Percentiles rank a stretch among this genome's conserved stretches.
Evolutionary conservation across 37 sponge, comb jelly and placozoan species (phyloP).

Genomic region (Ianthella basta): DNA sequence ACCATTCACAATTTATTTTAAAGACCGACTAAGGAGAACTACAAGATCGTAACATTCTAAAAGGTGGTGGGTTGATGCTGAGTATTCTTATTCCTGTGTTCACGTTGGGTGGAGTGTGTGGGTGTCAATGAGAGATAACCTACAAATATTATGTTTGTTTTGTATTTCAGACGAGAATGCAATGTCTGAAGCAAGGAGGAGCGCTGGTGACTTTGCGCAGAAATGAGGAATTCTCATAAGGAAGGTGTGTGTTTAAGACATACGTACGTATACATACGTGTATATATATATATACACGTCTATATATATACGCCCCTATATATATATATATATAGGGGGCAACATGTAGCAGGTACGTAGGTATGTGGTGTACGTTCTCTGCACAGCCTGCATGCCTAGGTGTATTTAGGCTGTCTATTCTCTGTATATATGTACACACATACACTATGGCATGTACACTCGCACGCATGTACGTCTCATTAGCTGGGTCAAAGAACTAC

Average conservation of each 20-base stretch:
- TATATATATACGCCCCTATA: too few relatives aligned
- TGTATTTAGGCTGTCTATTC: too few relatives aligned
- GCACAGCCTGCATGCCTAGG: too few relatives aligned
- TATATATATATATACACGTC: too few relatives aligned
- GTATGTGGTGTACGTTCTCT: too few relatives aligned
- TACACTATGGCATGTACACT: not conserved
- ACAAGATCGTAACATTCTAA: constrained; percentile 69
- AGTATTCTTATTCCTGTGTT: not conserved
- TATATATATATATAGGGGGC: too few relatives aligned
- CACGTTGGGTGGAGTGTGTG: too few relatives aligned
- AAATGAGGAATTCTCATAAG: constrained; percentile 22
- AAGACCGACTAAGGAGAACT: constrained; percentile 74
- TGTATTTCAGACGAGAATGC: not conserved
- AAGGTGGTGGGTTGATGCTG: constrained; percentile 36
- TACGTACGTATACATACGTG: too few relatives aligned
- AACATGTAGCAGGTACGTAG: too few relatives aligned
- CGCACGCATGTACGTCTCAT: not conserved
- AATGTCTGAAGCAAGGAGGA: constrained; percentile 1
- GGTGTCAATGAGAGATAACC: too few relatives aligned
- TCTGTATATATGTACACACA: not conserved
- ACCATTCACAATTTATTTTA: constrained; percentile 63
- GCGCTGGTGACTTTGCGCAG: not conserved
- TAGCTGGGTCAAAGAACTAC: constrained; percentile 87
- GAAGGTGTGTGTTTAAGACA: constrained; percentile 1
- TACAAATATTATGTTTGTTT: too few relatives aligned